These are phyloP conservation scores for Paratrypauchen microcephalus DNA, from an alignment of 2,797 vertebrate genomes.

Conservation along the genomic window DNA sequence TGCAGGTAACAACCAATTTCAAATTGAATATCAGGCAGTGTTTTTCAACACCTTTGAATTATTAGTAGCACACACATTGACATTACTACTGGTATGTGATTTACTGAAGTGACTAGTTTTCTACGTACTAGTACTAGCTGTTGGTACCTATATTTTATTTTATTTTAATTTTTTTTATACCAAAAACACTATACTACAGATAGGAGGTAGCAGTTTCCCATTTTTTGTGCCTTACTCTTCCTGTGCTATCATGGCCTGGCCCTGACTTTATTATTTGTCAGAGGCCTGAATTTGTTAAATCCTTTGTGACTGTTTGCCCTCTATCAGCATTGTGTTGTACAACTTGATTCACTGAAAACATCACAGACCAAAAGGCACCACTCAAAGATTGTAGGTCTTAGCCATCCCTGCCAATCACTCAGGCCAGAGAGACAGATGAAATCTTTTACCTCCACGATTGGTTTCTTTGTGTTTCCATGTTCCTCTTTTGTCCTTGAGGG, in stretches of 20 bases:
- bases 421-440: constrained; percentile 68
- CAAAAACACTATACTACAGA: constrained; percentile 10
- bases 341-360: constrained; percentile 8
- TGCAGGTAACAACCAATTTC: constrained; percentile 79
- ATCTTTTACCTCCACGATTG: constrained; percentile 66
- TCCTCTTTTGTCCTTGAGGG: constrained; percentile 73
- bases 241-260: constrained; percentile 10
- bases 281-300: constrained; percentile 40
- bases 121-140: background rate
- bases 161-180: too few species aligned
- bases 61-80: background rate
- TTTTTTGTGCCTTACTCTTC: constrained; percentile 9
- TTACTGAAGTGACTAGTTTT: background rate
- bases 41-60: background rate
- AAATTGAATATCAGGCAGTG: background rate
- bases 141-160: too few species aligned
- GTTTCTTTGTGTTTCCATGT: constrained; percentile 68
- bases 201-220: constrained; percentile 13
- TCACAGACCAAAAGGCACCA: constrained; percentile 51
- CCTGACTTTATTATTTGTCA: constrained; percentile 22
- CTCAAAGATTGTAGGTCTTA: constrained; percentile 54
- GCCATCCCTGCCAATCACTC: constrained; percentile 73
- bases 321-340: constrained; percentile 13
- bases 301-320: constrained; percentile 36
- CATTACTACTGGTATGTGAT: background rate